Evolutionary conservation across 2,797 vertebrate genomes (phyloP), one percentile per base, ranked within the genome.

Genomic region (Microctenopoma lineatum): DNA sequence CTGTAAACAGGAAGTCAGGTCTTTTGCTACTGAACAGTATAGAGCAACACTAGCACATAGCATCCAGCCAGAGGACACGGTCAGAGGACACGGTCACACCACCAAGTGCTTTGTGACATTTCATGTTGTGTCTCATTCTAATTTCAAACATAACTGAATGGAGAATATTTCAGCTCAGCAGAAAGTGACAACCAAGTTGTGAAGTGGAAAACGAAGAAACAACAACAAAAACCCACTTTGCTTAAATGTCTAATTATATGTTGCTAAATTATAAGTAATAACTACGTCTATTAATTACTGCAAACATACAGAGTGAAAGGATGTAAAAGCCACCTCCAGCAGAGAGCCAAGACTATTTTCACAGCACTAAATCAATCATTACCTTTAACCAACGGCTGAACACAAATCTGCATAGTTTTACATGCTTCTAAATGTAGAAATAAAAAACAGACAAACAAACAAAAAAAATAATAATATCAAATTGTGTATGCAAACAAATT

Each of bases 1-100:
- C 44, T 56, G 63, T 58, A 45, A 69, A 77, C 59, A 70, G 29
- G 80, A 81, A 74, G 45, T 29, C 32, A n/a, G 26, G 59, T 73
- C 57, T 50, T 68, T 39, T 72, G 65, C 74, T 53, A 61, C 66
- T 15, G 25, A 77, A 70, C 15, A 51, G 39, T 47, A 59, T 12
- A 61, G 56, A 80, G 74, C 52, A 61, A 38, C 45, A 74, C 66
- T 60, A 58, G 66, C 58, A 36, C 62, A 58, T 50, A 36, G 44
- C 13, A 55, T 64, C 10, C n/a, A 51, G 62, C n/a, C 34, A 52
- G 27, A 66, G 70, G 47, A 26, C 51, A 21, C 36, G 54, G 61
- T 69, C 5, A 7, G 29, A 66, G 70, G 47, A 26, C 50, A 18
- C 36, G 57, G 60, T 68, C 53, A 72, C 38, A 50, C 7, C n/a